Evolutionary conservation across 2,113 vertebrate species (phyloP).

Genomic region (Anas platyrhynchos): DNA sequence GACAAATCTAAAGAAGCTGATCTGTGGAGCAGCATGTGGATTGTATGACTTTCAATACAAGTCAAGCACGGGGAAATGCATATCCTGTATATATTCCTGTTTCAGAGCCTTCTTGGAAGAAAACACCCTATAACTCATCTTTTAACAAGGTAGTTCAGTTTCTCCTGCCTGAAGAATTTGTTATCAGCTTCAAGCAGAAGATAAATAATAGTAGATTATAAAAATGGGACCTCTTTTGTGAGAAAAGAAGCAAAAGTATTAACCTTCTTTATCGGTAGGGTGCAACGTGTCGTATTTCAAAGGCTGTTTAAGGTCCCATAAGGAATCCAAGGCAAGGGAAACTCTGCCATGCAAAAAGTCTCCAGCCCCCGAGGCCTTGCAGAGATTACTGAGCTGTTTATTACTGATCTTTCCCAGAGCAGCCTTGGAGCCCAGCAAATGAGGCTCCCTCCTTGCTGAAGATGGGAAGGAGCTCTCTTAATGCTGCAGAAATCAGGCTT

Average conservation of each 20-base stretch:
- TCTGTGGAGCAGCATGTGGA: background rate
- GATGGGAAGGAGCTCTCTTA: background rate
- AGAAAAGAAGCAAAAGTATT: slow-evolving; percentile 4
- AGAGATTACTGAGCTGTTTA: slow-evolving; percentile 18
- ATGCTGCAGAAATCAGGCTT: background rate
- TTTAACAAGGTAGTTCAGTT: background rate
- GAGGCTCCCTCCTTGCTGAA: background rate
- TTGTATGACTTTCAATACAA: background rate
- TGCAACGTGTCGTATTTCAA: slow-evolving; percentile 22
- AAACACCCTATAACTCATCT: background rate
- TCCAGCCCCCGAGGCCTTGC: background rate
- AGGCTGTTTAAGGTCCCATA: background rate
- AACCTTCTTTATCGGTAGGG: background rate
- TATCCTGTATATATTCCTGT: background rate
- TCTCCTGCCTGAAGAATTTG: background rate
- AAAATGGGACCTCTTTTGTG: background rate
- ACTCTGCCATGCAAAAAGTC: background rate
- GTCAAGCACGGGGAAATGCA: background rate
- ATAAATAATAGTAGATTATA: background rate
- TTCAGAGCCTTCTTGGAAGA: background rate
- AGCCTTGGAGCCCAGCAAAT: background rate
- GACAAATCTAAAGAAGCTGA: background rate
- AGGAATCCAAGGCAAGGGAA: background rate
- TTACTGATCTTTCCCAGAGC: background rate
- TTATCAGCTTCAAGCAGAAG: background rate